phyloP scores from a whole-genome alignment of 2,797 vertebrate genomes.

The Diplodus puntazzo region DNA sequence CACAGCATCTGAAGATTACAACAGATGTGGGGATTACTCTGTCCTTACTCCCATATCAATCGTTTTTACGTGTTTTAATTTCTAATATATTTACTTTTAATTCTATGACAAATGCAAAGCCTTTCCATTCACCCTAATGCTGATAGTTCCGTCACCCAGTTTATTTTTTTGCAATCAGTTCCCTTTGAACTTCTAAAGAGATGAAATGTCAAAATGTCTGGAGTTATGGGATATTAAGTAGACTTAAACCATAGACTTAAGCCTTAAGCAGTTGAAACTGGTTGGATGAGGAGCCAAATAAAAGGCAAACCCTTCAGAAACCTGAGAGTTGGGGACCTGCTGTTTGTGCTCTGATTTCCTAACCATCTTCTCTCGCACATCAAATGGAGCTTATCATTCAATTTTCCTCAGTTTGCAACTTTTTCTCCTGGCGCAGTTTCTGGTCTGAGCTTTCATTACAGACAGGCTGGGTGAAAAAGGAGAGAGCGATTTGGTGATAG shows the following conservation, averaged over 20 bases:
- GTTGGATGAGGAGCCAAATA: constrained; percentile 52
- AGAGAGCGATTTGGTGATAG: constrained; percentile 45
- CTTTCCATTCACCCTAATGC: constrained; percentile 28
- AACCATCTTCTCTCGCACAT: constrained; percentile 47
- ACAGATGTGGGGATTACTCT: constrained; percentile 17
- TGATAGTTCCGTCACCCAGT: constrained; percentile 6
- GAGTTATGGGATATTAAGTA: constrained; percentile 49
- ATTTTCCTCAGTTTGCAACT: constrained; percentile 63
- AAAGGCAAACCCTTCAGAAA: constrained; percentile 56
- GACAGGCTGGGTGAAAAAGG: constrained; percentile 37
- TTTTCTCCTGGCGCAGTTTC: constrained; percentile 50
- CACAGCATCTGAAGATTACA: constrained; percentile 34
- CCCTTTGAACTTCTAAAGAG: constrained; percentile 47
- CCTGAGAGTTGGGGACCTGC: constrained; percentile 41
- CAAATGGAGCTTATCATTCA: constrained; percentile 67
- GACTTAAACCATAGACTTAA: constrained; percentile 34
- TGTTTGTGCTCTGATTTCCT: constrained; percentile 50
- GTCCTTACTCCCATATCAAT: constrained; percentile 2
- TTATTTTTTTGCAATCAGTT: background rate
- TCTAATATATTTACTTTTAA: constrained; percentile 36
- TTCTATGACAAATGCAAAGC: constrained; percentile 31
- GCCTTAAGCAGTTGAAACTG: constrained; percentile 44
- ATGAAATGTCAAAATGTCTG: constrained; percentile 57
- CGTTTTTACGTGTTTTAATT: constrained; percentile 7
- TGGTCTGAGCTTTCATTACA: constrained; percentile 31